A percentile compares a stretch with the other conserved stretches of the same genome.
Conservation (phyloP, 2,113 vertebrate genomes). For the Coregonus clupeaformis region DNA sequence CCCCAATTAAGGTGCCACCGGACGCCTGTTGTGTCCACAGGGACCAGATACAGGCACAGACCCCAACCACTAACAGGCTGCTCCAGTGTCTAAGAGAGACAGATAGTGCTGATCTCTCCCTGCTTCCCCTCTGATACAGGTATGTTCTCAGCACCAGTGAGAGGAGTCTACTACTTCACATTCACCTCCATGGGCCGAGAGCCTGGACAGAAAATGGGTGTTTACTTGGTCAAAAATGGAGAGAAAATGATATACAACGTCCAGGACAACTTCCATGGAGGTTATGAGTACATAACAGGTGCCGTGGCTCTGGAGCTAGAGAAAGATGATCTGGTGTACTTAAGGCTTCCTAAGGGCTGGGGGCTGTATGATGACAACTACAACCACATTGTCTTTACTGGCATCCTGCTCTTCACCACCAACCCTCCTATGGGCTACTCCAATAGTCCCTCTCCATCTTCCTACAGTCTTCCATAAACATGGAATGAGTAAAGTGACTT, state of each 20-base stretch:
- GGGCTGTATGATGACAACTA: neutral
- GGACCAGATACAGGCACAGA: too few species aligned
- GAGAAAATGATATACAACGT: neutral
- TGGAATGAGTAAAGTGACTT: neutral
- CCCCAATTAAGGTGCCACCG: too few species aligned
- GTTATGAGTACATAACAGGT: neutral
- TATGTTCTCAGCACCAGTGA: too few species aligned
- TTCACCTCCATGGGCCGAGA: neutral
- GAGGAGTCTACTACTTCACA: too few species aligned
- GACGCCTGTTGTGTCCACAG: too few species aligned
- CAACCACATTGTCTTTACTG: neutral
- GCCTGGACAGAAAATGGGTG: neutral
- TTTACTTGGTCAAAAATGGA: neutral
- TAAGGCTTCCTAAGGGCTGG: neutral
- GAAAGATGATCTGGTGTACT: neutral
- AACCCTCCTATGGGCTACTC: too few species aligned
- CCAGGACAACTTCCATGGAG: neutral
- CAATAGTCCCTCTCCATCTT: neutral
- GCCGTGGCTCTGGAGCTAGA: neutral
- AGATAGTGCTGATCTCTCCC: too few species aligned
- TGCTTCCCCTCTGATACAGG: too few species aligned
- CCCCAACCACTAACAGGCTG: too few species aligned
- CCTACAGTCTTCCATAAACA: constrained; percentile 13
- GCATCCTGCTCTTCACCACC: too few species aligned
- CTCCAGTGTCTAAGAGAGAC: too few species aligned